Conservation (phyloP, 2,888 invertebrate species). For the Seladonia tumulorum region DNA sequence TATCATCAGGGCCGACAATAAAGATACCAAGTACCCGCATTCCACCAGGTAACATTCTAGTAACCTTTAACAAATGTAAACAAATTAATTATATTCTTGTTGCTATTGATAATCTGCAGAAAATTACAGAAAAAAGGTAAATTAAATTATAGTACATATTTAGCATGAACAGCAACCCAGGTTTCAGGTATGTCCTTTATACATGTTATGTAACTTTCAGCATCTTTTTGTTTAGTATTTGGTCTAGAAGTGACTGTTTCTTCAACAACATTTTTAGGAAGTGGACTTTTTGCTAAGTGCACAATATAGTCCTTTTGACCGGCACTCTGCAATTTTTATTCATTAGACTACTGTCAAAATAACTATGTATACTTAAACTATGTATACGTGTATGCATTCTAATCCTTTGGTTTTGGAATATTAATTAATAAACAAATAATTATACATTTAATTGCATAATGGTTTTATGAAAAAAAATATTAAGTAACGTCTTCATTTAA, state of each 20-base stretch:
- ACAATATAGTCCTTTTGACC: slow-evolving; percentile 90
- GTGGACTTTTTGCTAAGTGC: slow-evolving; percentile 92
- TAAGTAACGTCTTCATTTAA: neutral
- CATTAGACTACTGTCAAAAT: neutral
- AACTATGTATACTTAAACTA: too few relatives aligned
- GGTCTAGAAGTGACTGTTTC: slow-evolving; percentile 81
- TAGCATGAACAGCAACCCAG: slow-evolving; percentile 92
- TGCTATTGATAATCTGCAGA: neutral
- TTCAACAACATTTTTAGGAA: slow-evolving; percentile 83
- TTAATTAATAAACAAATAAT: neutral
- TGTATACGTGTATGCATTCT: neutral
- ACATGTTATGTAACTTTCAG: slow-evolving; percentile 84
- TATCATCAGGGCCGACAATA: slow-evolving; percentile 88
- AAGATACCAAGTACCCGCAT: slow-evolving; percentile 94
- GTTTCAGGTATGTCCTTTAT: slow-evolving; percentile 87
- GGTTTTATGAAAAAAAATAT: neutral
- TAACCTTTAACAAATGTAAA: slow-evolving; percentile 85
- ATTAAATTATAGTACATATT: slow-evolving; percentile 86
- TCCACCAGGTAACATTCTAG: slow-evolving; percentile 96
- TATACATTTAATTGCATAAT: neutral
- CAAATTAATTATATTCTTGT: neutral
- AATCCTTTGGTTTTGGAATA: neutral
- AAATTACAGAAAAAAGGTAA: neutral
- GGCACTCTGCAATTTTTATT: slow-evolving; percentile 85
- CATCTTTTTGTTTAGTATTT: slow-evolving; percentile 81